A percentile compares a stretch with the other conserved stretches of the same genome.
Evolutionary conservation across 2,113 vertebrate genomes (phyloP).

Genomic region (Neodon shergylaensis): DNA sequence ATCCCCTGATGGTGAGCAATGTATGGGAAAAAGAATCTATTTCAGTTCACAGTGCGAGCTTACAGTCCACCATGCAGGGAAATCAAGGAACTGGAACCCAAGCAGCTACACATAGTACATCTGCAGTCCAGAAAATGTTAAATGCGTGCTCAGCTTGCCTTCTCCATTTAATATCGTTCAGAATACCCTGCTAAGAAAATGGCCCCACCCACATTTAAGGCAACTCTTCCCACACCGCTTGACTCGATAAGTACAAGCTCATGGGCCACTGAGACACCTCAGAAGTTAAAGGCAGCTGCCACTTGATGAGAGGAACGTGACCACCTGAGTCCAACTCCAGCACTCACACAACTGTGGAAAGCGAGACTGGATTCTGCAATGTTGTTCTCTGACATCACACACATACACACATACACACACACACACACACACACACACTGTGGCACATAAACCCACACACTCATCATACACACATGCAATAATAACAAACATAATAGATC

Average conservation of each 20-base stretch:
- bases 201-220: background rate
- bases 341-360: background rate
- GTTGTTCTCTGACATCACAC: background rate
- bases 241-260: background rate
- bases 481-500: background rate
- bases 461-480: background rate
- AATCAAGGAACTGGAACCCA: background rate
- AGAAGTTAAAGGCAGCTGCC: background rate
- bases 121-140: background rate
- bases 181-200: background rate
- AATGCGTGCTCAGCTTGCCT: background rate
- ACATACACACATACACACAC: no score
- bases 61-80: no score
- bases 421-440: background rate
- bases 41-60: background rate
- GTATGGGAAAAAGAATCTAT: background rate
- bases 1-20: background rate
- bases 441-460: no score
- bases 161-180: background rate
- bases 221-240: background rate
- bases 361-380: background rate
- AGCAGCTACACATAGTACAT: background rate
- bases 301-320: background rate
- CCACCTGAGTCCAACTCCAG: background rate
- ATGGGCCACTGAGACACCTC: background rate